These are phyloP conservation scores for Aurelia coerulea DNA, from an alignment of 30 jellyfish, hydroid and myxozoan species.

Conservation along the genomic window DNA sequence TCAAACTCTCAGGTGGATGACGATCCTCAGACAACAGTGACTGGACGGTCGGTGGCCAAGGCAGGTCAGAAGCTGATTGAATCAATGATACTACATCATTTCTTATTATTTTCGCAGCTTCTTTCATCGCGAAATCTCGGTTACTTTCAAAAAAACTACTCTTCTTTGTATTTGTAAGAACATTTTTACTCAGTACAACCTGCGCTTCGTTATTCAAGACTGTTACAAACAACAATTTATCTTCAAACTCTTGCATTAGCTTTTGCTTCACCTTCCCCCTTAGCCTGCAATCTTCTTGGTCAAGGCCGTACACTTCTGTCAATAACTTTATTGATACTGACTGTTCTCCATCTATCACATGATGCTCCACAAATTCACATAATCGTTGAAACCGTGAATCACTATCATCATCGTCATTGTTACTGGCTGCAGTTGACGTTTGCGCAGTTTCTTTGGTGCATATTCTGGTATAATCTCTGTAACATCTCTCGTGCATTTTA, in stretches of 20 bases:
- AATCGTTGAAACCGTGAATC: slow-evolving; percentile 2
- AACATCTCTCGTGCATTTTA: slow-evolving; percentile 16
- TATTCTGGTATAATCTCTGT: slow-evolving; percentile 28
- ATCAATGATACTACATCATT: slow-evolving; percentile 12
- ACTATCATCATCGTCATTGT: slow-evolving; percentile 10
- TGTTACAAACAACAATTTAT: slow-evolving; percentile 23
- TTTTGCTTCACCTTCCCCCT: slow-evolving; percentile 47
- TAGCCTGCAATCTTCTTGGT: slow-evolving; percentile 19
- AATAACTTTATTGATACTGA: slow-evolving; percentile 19
- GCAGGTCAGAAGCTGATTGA: slow-evolving; percentile 14
- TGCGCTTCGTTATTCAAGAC: slow-evolving; percentile 23
- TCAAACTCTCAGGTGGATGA: slow-evolving; percentile 41
- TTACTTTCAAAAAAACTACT: slow-evolving; percentile 9
- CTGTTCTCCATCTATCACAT: slow-evolving; percentile 28
- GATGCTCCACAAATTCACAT: slow-evolving; percentile 16
- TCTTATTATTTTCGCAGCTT: slow-evolving; percentile 13
- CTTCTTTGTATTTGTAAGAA: slow-evolving; percentile 16
- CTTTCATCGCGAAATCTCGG: neutral
- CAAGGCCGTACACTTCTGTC: slow-evolving; percentile 28
- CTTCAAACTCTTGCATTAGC: slow-evolving; percentile 18
- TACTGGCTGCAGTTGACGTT: slow-evolving; percentile 23
- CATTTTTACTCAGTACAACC: slow-evolving; percentile 17
- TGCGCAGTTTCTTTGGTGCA: slow-evolving; percentile 15
- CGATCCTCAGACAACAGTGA: slow-evolving; percentile 19
- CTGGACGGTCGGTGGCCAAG: slow-evolving; percentile 49